A percentile compares a stretch with the other conserved stretches of the same genome.
Evolutionary conservation across 53 echinoderm and acorn worm species (phyloP).

Genomic region (Glandiceps talaboti): DNA sequence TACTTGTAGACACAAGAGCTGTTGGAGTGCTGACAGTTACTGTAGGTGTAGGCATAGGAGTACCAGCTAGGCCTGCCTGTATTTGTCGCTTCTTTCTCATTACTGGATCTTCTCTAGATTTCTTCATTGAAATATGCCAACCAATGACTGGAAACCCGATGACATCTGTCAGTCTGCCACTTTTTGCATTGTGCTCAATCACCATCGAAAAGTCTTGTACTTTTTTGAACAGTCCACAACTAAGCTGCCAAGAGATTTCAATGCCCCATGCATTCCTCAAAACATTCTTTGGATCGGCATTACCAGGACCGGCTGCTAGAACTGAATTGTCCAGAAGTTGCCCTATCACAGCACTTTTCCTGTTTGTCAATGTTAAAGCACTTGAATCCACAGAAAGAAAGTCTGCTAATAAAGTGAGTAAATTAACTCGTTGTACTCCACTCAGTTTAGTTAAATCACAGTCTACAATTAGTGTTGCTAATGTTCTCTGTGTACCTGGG

Average conservation of each 20-base stretch:
- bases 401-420: slow-evolving; percentile 21
- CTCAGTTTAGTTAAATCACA: neutral
- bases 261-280: neutral
- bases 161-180: slow-evolving; percentile 18
- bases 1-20: neutral
- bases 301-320: slow-evolving; percentile 5
- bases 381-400: slow-evolving; percentile 11
- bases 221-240: slow-evolving; percentile 12
- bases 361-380: slow-evolving; percentile 16
- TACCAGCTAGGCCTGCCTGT: neutral
- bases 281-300: slow-evolving; percentile 1
- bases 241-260: slow-evolving; percentile 19
- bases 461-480: slow-evolving; percentile 15
- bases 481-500: slow-evolving; percentile 10
- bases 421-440: slow-evolving; percentile 8
- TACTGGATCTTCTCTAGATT: neutral
- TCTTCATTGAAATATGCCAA: slow-evolving; percentile 14
- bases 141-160: slow-evolving; percentile 18
- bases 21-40: slow-evolving; percentile 12
- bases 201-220: slow-evolving; percentile 17
- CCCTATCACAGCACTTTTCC: slow-evolving; percentile 7
- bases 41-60: slow-evolving; percentile 29
- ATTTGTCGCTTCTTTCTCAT: slow-evolving; percentile 3
- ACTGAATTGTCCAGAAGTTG: slow-evolving; percentile 8
- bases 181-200: slow-evolving; percentile 28